A percentile compares a stretch with the other conserved stretches of the same genome.
Evolutionary conservation across 2,113 vertebrate genomes (phyloP).

Genomic region (Xenus cinereus): DNA sequence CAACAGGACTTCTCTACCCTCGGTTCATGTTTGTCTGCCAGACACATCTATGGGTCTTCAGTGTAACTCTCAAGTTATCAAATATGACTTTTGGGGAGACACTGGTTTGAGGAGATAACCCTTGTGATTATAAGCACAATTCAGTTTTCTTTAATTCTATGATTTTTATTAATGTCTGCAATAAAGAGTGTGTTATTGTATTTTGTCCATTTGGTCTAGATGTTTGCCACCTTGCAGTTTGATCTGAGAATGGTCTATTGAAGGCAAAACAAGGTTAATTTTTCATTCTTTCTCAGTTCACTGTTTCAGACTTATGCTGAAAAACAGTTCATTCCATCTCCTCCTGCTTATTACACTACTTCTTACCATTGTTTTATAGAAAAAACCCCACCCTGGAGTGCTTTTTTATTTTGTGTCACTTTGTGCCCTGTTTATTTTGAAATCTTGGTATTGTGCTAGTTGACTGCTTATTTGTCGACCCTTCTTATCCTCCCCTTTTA

Average conservation of each 20-base stretch:
- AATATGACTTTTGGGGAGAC: neutral
- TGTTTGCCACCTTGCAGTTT: neutral
- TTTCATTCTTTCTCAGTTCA: neutral
- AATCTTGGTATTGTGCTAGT: neutral
- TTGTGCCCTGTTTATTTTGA: neutral
- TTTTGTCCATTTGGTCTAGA: neutral
- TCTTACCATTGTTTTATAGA: neutral
- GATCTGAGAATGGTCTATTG: neutral
- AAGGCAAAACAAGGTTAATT: neutral
- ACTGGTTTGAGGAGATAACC: neutral
- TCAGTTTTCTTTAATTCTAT: neutral
- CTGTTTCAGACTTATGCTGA: neutral
- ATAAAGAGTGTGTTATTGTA: neutral
- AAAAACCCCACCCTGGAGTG: neutral
- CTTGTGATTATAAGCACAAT: neutral
- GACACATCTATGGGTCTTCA: neutral
- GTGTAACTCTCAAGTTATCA: neutral
- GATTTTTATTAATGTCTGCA: neutral
- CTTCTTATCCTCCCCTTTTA: neutral
- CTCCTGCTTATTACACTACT: neutral
- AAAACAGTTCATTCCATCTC: neutral
- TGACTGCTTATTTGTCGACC: neutral
- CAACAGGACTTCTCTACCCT: neutral
- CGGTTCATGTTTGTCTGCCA: neutral
- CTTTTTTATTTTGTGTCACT: neutral